Base-by-base conservation (phyloP, 2,888 invertebrate species). In the Netelia virgata region DNA sequence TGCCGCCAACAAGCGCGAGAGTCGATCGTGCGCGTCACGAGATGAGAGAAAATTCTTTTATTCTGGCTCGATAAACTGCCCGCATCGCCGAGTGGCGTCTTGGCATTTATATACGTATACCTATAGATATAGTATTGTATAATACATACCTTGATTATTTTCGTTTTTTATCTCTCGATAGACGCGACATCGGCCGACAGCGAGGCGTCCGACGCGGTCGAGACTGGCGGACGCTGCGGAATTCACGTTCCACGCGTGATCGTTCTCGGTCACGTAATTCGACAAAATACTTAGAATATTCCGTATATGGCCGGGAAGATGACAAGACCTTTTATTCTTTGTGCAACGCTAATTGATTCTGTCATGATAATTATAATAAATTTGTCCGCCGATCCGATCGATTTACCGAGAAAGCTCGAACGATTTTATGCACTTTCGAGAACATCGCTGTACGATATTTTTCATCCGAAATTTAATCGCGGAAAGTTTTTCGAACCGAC, bases 181-280 rank as follows among this genome's bases (percentile, higher is more conserved):
- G 50, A 50, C 50, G 50, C 47, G 23, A 28, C 47, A 69, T 23
- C n/a, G 50, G 53, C 23, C 20, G 8, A 28, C 50, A 20, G 47
- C 8, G 11, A 47, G 10, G 11, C 47, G 47, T 14, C 47, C 11
- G 10, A 8, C 14, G 47, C 50, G 20, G 28, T 20, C 50, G 69
- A 28, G 59, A 59, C 50, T 53, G 14, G 50, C 1, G 61, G 20
- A 61, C 63, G 41, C 63, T n/a, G 3, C 64, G 72, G 76, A 73
- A 77, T 73, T 61, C 77, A 47, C 47, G 47, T 14, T 47, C 47
- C 47, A 47, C 47, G 69, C 63, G 50, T 68, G 23, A 76, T 72
- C 66, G 23, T 50, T 11, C 47, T 28, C 77, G 84, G 72, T 84
- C 84, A 81, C 81, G 84, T 81, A 81, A 81, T 81, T 80, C 84